phyloP scores from a whole-genome alignment of 1,140 invertebrate genomes.

The Drosophila takahashii region DNA sequence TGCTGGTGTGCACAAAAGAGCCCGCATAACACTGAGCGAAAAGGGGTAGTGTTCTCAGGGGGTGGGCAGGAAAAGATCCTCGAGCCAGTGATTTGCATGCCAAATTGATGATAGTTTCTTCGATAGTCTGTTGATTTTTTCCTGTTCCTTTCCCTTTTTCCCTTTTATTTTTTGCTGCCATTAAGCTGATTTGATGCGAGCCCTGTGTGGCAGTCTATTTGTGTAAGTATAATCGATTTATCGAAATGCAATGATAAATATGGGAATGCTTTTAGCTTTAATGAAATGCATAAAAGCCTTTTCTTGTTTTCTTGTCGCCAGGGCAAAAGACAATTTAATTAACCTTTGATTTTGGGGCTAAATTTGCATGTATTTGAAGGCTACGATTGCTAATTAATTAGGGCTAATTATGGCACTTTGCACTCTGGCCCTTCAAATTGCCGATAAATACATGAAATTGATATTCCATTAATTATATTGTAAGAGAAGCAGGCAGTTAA shows the following conservation, averaged over 20 bases:
- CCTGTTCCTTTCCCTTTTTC: background rate
- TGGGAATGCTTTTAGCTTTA: slow-evolving; percentile 24
- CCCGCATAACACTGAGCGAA: slow-evolving; percentile 4
- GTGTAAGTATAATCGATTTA: slow-evolving; percentile 33
- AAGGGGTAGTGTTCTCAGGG: background rate
- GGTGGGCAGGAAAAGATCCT: slow-evolving; percentile 10
- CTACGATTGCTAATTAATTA: background rate
- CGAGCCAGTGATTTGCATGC: slow-evolving; percentile 46
- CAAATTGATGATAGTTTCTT: slow-evolving; percentile 42
- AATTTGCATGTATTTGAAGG: background rate
- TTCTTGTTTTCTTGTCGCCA: slow-evolving; percentile 1
- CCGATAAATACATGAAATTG: too few species aligned
- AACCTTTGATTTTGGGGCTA: background rate
- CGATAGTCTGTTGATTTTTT: slow-evolving; percentile 33
- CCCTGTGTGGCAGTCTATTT: slow-evolving; percentile 1
- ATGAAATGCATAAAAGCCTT: slow-evolving; percentile 22
- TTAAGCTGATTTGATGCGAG: slow-evolving; percentile 43
- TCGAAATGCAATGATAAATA: slow-evolving; percentile 28
- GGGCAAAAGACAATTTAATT: background rate
- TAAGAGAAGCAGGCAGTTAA: too few species aligned
- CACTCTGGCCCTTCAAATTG: background rate
- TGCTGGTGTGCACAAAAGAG: slow-evolving; percentile 27
- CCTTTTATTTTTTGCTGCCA: slow-evolving; percentile 16
- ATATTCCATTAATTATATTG: too few species aligned
- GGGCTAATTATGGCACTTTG: background rate